Base-by-base conservation (phyloP, 2,888 invertebrate genomes). In the Aphodius granarius region DNA sequence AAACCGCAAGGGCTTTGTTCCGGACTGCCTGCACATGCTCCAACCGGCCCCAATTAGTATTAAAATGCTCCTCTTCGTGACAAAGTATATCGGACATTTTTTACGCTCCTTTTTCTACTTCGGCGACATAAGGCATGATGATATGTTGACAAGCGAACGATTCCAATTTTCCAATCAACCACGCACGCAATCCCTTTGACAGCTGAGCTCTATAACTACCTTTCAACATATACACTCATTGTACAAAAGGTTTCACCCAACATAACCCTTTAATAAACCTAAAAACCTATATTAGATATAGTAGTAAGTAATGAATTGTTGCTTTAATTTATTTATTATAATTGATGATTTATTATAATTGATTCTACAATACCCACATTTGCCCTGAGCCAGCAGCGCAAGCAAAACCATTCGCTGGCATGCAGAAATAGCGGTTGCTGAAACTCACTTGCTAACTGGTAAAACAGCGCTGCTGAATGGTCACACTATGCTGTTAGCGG, bases 141-240 rank as follows among this genome's bases (percentile, higher is more conserved):
- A 86, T 85, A 86, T 85, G 86, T 86, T 86, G 86, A 86, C 86
- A 86, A 84, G 84, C 84, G 83, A 85, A 83, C 84, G 81, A 81
- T 80, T 83, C 80, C 81, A 80, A 82, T 81, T 82, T 82, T 78
- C 77, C 43, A 43, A 43, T 43, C 43, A 43, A 43, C 9, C 43
- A 6, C 9, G 3, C 43, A 43, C 43, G 43, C 43, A 43, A 43
- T 6, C 43, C 43, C 43, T 43, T 43, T 43, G 13, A 43, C 43
- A 43, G 43, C 43, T 43, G 43, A 43, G 6, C 43, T 43, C 6
- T 43, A 43, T 43, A 43, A 43, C 43, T 43, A 43, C 43, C 43
- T 43, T 43, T 43, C 43, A 43, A 43, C 43, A 43, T 43, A n/a
- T n/a, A 43, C 43, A 43, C 43, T 43, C 43, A 43, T 43, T 43